A percentile compares a stretch with the other conserved stretches of the same genome.
These are phyloP conservation scores for Poliocrania exsul DNA, from an alignment of 2,797 vertebrate genomes.

Conservation along the genomic window DNA sequence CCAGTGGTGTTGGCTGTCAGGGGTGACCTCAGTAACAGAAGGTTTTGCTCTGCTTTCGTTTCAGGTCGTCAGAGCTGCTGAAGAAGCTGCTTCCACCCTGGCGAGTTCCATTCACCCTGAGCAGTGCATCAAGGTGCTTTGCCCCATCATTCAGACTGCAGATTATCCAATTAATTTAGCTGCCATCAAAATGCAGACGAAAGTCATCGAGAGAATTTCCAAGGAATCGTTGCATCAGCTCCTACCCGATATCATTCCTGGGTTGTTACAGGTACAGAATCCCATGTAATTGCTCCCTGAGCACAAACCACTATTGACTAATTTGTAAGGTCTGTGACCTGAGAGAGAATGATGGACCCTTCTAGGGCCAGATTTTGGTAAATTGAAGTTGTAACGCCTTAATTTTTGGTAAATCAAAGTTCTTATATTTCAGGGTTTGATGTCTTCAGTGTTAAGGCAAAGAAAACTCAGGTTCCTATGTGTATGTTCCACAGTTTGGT, in stretches of 20 bases:
- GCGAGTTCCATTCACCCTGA: constrained; percentile 95
- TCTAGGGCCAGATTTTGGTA: background rate
- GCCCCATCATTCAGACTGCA: constrained; percentile 96
- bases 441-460: background rate
- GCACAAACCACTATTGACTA: background rate
- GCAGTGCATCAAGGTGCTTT: constrained; percentile 98
- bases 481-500: background rate
- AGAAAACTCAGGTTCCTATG: background rate
- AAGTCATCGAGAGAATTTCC: constrained; percentile 93
- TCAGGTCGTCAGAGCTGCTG: constrained; percentile 95
- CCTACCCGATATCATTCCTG: constrained; percentile 93
- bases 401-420: background rate
- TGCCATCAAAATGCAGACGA: constrained; percentile 98
- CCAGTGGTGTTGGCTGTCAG: background rate
- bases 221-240: constrained; percentile 91
- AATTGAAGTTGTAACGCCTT: background rate
- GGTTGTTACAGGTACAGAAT: constrained; percentile 89
- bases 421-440: background rate
- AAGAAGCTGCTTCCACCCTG: constrained; percentile 92
- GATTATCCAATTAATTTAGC: constrained; percentile 98
- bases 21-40: background rate
- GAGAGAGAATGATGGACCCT: background rate
- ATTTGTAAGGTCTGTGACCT: background rate
- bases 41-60: background rate
- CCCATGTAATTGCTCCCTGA: background rate